Percentiles rank a stretch among this genome's conserved stretches.
Conservation (phyloP, 2,888 invertebrate species). For the Thalpophila matura region DNA sequence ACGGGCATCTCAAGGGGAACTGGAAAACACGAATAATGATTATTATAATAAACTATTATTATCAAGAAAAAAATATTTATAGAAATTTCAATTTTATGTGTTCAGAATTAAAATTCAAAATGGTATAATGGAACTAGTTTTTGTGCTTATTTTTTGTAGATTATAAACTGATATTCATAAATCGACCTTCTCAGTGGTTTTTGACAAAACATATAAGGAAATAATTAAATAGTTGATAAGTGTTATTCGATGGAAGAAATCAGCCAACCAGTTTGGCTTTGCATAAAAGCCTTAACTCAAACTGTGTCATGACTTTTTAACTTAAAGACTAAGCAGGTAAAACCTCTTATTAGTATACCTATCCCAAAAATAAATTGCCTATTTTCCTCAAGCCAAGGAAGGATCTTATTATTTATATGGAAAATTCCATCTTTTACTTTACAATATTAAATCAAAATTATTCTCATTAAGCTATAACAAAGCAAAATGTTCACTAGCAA, state of each 20-base stretch:
- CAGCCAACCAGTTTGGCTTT: slow-evolving; percentile 17
- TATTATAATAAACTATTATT: not conserved
- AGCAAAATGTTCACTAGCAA: too few species aligned
- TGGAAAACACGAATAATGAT: slow-evolving; percentile 80
- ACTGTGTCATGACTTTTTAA: not conserved
- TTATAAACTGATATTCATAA: slow-evolving; percentile 1
- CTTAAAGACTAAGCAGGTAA: not conserved
- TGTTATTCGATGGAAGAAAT: not conserved
- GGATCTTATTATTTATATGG: too few species aligned
- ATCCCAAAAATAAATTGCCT: too few species aligned
- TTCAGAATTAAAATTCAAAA: not conserved
- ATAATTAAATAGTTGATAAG: not conserved
- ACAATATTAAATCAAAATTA: too few species aligned
- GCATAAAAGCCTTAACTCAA: not conserved
- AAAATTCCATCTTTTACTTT: too few species aligned
- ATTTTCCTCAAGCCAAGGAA: too few species aligned
- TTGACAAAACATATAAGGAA: slow-evolving; percentile 1
- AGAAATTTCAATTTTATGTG: not conserved
- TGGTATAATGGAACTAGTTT: not conserved
- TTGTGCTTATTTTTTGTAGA: not conserved
- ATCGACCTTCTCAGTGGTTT: slow-evolving; percentile 9
- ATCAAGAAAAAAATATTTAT: not conserved
- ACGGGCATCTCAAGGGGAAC: slow-evolving; percentile 99
- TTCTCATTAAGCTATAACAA: too few species aligned
- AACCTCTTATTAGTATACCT: too few species aligned